Conservation (phyloP, 2,113 vertebrate genomes). For the Silurus asotus region DNA sequence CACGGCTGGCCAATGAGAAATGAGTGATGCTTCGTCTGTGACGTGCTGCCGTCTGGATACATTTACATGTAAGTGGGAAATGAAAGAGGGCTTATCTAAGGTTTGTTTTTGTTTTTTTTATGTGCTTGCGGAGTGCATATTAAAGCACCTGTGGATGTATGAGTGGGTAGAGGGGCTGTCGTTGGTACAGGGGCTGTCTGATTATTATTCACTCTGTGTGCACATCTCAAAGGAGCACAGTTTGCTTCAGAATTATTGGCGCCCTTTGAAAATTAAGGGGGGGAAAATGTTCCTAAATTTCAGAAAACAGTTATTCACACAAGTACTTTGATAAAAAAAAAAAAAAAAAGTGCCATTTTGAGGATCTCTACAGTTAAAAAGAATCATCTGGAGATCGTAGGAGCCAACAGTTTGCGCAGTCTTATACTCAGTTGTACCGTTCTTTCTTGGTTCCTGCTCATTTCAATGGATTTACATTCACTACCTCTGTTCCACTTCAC, state of each 20-base stretch:
- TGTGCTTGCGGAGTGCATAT: not conserved
- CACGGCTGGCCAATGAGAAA: conserved; percentile 36
- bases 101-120: not conserved
- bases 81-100: conserved; percentile 10
- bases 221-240: not conserved
- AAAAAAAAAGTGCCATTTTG: not conserved
- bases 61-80: conserved; percentile 8
- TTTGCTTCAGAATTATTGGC: not conserved
- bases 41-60: conserved; percentile 5
- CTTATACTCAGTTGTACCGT: too few species aligned
- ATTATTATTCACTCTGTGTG: not conserved
- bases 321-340: not conserved
- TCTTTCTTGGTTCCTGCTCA: too few species aligned
- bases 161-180: not conserved
- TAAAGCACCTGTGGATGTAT: not conserved
- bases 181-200: not conserved
- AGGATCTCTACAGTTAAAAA: not conserved
- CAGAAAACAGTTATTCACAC: not conserved
- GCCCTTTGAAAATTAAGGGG: not conserved
- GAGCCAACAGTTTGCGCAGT: too few species aligned
- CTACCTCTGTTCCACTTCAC: too few species aligned
- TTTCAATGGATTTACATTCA: too few species aligned
- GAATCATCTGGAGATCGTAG: not conserved
- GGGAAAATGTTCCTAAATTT: not conserved
- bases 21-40: conserved; percentile 34